Conservation (phyloP, 2,888 invertebrate species). For the Gryllus longicercus region DNA sequence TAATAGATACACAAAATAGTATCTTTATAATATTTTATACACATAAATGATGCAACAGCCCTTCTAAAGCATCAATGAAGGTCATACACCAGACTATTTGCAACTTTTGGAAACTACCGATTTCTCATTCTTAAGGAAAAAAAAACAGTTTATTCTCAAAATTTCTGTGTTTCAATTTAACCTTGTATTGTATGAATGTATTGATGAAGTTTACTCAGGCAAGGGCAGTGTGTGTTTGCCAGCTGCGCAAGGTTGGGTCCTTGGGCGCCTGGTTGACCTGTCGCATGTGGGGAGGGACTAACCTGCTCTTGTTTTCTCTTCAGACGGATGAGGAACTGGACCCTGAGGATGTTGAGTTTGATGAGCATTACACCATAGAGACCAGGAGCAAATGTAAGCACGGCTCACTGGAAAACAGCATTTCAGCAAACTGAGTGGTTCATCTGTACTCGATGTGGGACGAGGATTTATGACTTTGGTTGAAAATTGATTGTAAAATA, state of each 20-base stretch:
- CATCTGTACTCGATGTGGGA: neutral
- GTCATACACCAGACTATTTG: no score
- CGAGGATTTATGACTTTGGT: no score
- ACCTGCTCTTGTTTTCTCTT: constrained; percentile 34
- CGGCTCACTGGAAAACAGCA: neutral
- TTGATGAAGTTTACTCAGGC: neutral
- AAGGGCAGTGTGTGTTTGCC: neutral
- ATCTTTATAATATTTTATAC: no score
- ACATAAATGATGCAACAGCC: no score
- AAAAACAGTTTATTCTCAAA: no score
- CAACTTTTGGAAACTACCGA: no score
- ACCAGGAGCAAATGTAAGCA: constrained; percentile 83
- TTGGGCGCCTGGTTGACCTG: neutral
- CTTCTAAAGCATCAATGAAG: no score
- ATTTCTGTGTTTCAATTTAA: no score
- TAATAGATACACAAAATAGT: neutral
- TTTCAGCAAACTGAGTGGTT: neutral
- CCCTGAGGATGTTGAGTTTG: constrained; percentile 82
- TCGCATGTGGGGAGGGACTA: constrained; percentile 28
- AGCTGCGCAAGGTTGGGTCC: neutral
- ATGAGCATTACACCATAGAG: constrained; percentile 83
- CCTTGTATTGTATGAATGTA: no score
- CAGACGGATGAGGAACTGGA: constrained; percentile 84
- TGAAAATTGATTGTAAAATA: no score
- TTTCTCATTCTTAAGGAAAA: no score